These are phyloP conservation scores for Dascyllus trimaculatus DNA, from an alignment of 2,113 vertebrate genomes.

Conservation along the genomic window DNA sequence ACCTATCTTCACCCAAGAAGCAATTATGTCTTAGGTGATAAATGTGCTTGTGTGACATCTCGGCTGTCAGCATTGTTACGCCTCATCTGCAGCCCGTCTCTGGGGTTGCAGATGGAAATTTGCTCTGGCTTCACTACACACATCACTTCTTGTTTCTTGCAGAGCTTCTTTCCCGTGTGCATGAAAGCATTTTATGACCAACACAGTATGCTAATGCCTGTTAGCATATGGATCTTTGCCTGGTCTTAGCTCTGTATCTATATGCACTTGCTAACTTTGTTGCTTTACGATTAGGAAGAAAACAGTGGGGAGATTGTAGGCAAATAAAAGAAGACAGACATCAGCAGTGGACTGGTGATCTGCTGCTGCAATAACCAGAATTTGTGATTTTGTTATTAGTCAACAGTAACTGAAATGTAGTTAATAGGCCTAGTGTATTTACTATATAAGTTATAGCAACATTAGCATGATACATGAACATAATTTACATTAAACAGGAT, in stretches of 20 bases:
- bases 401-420: background rate
- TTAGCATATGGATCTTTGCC: constrained; percentile 23
- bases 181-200: constrained; percentile 38
- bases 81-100: constrained; percentile 63
- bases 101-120: constrained; percentile 58
- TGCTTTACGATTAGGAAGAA: constrained; percentile 29
- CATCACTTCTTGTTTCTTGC: constrained; percentile 43
- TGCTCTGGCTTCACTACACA: constrained; percentile 51
- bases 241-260: constrained; percentile 7
- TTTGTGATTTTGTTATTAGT: background rate
- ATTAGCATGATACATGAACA: background rate
- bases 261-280: constrained; percentile 10
- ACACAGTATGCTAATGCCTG: constrained; percentile 34
- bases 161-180: constrained; percentile 44
- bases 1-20: constrained; percentile 48
- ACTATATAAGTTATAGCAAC: background rate
- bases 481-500: background rate
- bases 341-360: background rate
- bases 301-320: background rate
- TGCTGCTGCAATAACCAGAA: background rate
- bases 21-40: constrained; percentile 64
- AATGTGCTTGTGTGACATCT: constrained; percentile 59
- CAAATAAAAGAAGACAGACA: too few species aligned
- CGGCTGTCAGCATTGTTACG: constrained; percentile 66
- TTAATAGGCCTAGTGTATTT: background rate